Evolutionary conservation across 2,888 invertebrate species (phyloP), one percentile per base, ranked within the genome.

Genomic region (Stomorhina lunata): DNA sequence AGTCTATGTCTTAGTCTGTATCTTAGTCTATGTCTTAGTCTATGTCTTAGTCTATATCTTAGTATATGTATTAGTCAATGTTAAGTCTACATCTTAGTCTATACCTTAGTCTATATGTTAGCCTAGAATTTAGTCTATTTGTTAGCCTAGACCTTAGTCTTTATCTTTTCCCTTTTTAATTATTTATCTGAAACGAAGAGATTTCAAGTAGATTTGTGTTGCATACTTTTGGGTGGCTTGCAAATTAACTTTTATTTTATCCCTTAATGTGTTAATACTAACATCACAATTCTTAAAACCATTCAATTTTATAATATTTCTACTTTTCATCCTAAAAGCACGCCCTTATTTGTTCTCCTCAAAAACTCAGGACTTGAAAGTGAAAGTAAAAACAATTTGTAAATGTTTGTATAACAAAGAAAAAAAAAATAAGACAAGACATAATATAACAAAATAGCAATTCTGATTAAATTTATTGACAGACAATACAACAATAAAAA

Each of bases 401-500:
- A 75, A 69, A 66, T 43, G 75, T 59, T 78, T 50, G 27, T 43
- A 15, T 45, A 45, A 37, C 15, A 61, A 48, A 57, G 0, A 50
- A 17, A n/a, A 17, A 0, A 10, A 25, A 10, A 48, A 50, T 48
- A 15, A 57, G 2, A 59, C 15, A 65, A 43, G 9, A 50, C 4
- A 57, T 27, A 69, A 59, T 22, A 40, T 9, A 59, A 53, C 53
- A 77, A 15, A 76, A 63, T 48, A 57, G 66, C 55, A 77, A 78
- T 59, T 43, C 68, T 78, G 69, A 78, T 82, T 69, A 69, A 69
- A 79, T 75, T 78, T 79, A 79, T 71, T 82, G 79, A 65, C 37
- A 82, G 66, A 72, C 63, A n/a, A n/a, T 40, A 65, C 69, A 69
- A 50, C 61, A 72, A 40, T 15, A 57, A 27, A n/a, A 29, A 40